Evolutionary conservation across 2,797 vertebrate genomes (phyloP).

Genomic region (Peromyscus melanophrys): DNA sequence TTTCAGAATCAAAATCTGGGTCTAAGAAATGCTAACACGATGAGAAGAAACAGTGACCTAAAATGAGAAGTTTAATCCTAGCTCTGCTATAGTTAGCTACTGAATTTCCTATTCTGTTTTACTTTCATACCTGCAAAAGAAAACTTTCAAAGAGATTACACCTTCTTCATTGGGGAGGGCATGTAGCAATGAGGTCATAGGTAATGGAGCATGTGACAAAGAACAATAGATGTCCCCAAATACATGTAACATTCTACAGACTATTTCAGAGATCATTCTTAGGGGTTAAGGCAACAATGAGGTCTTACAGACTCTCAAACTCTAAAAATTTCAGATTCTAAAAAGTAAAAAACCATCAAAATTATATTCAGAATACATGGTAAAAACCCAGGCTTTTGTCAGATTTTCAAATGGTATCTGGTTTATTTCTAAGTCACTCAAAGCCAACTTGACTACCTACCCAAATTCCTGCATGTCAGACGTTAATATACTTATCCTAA

Average conservation of each 20-base stretch:
- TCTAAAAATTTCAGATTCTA: constrained; percentile 43
- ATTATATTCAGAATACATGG: constrained; percentile 44
- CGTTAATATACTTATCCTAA: not conserved
- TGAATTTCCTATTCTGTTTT: constrained; percentile 31
- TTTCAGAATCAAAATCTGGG: constrained; percentile 63
- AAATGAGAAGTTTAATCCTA: constrained; percentile 60
- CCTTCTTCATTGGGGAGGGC: not conserved
- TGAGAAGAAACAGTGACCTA: constrained; percentile 35
- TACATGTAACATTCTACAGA: not conserved
- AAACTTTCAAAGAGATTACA: not conserved
- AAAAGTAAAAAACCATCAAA: constrained; percentile 51
- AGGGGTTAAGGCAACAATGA: constrained; percentile 11
- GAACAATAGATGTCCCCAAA: not conserved
- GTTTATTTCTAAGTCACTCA: not conserved
- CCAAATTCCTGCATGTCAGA: not conserved
- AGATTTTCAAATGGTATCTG: not conserved
- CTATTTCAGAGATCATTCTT: constrained; percentile 55
- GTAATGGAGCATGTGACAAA: not conserved
- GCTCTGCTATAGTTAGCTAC: not conserved
- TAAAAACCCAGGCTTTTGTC: constrained; percentile 49
- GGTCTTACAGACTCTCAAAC: not conserved
- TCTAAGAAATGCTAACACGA: constrained; percentile 6
- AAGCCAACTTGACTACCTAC: constrained; percentile 26
- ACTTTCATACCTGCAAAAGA: constrained; percentile 59
- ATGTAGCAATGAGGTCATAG: rapidly evolving